phyloP scores from a whole-genome alignment of 2,888 invertebrate genomes.

The Sesia bembeciformis region DNA sequence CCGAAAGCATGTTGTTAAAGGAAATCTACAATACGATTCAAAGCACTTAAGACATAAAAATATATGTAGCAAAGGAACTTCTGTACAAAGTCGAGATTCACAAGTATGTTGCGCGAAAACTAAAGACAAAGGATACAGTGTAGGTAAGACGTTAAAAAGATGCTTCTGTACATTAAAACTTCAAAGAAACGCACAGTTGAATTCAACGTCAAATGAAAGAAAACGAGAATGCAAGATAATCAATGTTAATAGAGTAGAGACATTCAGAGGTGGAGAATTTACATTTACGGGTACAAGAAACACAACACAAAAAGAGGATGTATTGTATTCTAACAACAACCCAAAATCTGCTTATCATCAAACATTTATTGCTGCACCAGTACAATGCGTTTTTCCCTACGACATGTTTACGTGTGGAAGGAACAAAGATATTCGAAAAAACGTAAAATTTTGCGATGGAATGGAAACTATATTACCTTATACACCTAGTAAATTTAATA shows the following conservation, averaged over 20 bases:
- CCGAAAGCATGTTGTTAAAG: too few species aligned
- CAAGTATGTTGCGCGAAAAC: slow-evolving; percentile 1
- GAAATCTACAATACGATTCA: too few species aligned
- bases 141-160: slow-evolving; percentile 21
- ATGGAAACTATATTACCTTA: slow-evolving; percentile 29
- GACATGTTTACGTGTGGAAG: too few species aligned
- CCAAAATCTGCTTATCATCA: too few species aligned
- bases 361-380: too few species aligned
- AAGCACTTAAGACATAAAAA: too few species aligned
- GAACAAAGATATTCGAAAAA: not conserved
- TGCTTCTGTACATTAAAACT: slow-evolving; percentile 31
- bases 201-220: not conserved
- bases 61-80: too few species aligned
- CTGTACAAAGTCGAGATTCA: too few species aligned
- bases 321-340: too few species aligned
- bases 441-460: slow-evolving; percentile 3
- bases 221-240: slow-evolving; percentile 3
- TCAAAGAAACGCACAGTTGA: slow-evolving; percentile 7
- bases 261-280: not conserved
- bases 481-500: slow-evolving; percentile 24
- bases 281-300: too few species aligned
- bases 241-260: slow-evolving; percentile 10
- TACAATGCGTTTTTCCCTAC: too few species aligned
- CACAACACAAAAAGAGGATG: too few species aligned
- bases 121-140: slow-evolving; percentile 15